Percentiles rank a stretch among this genome's conserved stretches.
Evolutionary conservation across 1,140 invertebrate genomes (phyloP).

Genomic region (Procambarus virginalis): DNA sequence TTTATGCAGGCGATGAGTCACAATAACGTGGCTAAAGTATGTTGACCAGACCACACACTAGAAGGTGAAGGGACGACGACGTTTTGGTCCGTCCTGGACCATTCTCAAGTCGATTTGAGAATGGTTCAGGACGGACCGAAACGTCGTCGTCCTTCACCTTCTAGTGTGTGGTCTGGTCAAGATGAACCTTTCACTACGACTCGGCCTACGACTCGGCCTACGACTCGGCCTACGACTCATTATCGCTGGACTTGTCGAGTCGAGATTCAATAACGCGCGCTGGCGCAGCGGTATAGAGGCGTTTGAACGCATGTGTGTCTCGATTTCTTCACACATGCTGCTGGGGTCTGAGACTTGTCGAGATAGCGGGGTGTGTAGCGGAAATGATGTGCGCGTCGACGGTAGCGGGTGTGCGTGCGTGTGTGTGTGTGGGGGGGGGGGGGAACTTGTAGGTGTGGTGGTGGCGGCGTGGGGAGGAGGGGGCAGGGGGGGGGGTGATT

Average conservation of each 20-base stretch:
- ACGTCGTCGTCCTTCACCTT: too few relatives aligned
- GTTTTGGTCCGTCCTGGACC: too few relatives aligned
- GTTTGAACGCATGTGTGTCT: background rate
- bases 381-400: conserved; percentile 33
- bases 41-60: too few relatives aligned
- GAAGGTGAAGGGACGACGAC: too few relatives aligned
- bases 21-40: too few relatives aligned
- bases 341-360: conserved; percentile 12
- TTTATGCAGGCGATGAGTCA: background rate
- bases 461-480: conserved; percentile 13
- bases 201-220: conserved; percentile 45
- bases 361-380: conserved; percentile 35
- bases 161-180: background rate
- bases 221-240: conserved; percentile 13
- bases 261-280: too few relatives aligned
- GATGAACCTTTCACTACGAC: conserved; percentile 32
- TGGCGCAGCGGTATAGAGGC: too few relatives aligned
- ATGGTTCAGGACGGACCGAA: too few relatives aligned
- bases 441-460: background rate
- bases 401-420: background rate
- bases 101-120: too few relatives aligned
- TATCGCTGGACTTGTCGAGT: background rate
- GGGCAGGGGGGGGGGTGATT: conserved; percentile 25
- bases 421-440: background rate
- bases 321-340: background rate